A percentile compares a stretch with the other conserved stretches of the same genome.
Evolutionary conservation across 2,113 vertebrate species (phyloP).

Genomic region (Bubo blakistoni): DNA sequence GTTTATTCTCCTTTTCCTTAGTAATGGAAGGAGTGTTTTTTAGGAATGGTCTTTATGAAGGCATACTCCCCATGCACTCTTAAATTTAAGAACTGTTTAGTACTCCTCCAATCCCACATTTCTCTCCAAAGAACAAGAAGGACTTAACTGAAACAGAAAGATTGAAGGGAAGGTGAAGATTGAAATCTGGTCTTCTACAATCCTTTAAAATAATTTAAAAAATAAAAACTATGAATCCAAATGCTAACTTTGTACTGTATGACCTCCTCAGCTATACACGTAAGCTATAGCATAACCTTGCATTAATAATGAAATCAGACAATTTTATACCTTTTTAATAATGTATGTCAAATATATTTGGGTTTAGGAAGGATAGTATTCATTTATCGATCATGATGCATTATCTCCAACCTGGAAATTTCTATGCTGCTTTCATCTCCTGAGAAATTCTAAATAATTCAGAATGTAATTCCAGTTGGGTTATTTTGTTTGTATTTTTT

Average conservation of each 20-base stretch:
- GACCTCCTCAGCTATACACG: conserved; percentile 13
- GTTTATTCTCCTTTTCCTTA: not conserved
- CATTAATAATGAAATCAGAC: conserved; percentile 72
- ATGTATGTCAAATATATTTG: conserved; percentile 68
- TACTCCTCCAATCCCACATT: not conserved
- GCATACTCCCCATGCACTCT: not conserved
- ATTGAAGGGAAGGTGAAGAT: not conserved
- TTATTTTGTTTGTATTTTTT: conserved; percentile 32
- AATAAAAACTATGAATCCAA: not conserved
- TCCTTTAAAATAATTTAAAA: not conserved
- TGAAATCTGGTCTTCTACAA: not conserved
- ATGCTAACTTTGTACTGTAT: not conserved
- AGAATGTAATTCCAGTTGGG: conserved; percentile 61
- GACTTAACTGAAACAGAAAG: not conserved
- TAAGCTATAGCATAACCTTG: conserved; percentile 48
- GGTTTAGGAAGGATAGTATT: conserved; percentile 66
- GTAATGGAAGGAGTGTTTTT: not conserved
- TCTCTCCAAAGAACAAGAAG: not conserved
- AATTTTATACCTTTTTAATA: conserved; percentile 73
- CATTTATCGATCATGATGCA: conserved; percentile 75
- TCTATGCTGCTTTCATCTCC: conserved; percentile 72
- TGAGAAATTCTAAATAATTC: conserved; percentile 77
- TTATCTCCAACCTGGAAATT: conserved; percentile 70
- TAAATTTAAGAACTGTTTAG: not conserved
- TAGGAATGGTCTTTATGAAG: not conserved